phyloP scores from a whole-genome alignment of 1,140 invertebrate species.

The Hyles euphorbiae region DNA sequence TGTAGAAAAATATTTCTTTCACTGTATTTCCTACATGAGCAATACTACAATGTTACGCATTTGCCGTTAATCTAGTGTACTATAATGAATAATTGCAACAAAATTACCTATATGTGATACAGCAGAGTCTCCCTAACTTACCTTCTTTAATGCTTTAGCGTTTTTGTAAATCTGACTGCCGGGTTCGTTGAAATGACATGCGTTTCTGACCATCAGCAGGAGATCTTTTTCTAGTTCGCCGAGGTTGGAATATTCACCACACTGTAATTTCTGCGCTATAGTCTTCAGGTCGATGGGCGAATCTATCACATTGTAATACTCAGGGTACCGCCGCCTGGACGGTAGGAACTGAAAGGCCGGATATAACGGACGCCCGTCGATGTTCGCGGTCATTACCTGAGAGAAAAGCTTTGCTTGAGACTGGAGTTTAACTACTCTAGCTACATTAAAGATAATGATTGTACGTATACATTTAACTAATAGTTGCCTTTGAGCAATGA shows the following conservation, averaged over 20 bases:
- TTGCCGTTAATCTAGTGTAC: too few relatives aligned
- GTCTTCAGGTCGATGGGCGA: conserved; percentile 96
- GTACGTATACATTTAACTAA: too few relatives aligned
- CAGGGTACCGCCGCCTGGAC: conserved; percentile 94
- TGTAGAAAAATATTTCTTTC: too few relatives aligned
- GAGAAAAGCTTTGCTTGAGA: background rate
- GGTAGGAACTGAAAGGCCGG: conserved; percentile 93
- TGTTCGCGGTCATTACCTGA: conserved; percentile 85
- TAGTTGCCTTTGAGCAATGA: too few relatives aligned
- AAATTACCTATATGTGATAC: background rate
- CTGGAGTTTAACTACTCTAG: too few relatives aligned
- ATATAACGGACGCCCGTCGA: conserved; percentile 88
- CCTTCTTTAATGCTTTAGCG: conserved; percentile 91
- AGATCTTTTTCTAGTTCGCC: conserved; percentile 94
- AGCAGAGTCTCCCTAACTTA: conserved; percentile 34
- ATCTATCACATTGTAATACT: conserved; percentile 97
- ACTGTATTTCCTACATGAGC: too few relatives aligned
- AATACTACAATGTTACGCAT: too few relatives aligned
- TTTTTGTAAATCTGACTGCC: conserved; percentile 98
- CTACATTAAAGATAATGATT: too few relatives aligned
- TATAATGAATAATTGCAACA: too few relatives aligned
- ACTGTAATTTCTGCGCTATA: conserved; percentile 94
- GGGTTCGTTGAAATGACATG: conserved; percentile 97
- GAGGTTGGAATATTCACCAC: conserved; percentile 84
- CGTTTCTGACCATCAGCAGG: conserved; percentile 94